Evolutionary conservation across 2,113 vertebrate species (phyloP).

Genomic region (Seriola quinqueradiata): DNA sequence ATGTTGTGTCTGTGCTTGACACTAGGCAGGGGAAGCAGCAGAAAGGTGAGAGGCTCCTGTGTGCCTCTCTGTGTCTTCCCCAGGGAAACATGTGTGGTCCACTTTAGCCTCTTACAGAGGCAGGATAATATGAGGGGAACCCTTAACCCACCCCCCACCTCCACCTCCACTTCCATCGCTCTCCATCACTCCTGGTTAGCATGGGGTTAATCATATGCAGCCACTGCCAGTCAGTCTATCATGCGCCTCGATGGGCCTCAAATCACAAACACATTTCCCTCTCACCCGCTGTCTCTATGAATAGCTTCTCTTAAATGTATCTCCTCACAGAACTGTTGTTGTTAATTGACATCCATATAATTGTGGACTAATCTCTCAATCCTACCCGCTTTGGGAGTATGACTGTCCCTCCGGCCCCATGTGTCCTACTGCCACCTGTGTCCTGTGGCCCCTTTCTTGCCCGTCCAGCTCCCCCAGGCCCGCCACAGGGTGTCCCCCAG

Average conservation of each 20-base stretch:
- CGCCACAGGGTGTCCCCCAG: conserved; percentile 68
- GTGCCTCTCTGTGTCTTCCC: conserved; percentile 66
- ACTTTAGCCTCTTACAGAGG: conserved; percentile 68
- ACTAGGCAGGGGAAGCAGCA: conserved; percentile 52
- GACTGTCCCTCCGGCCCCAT: conserved; percentile 62
- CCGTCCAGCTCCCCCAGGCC: conserved; percentile 64
- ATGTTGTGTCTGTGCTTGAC: conserved; percentile 61
- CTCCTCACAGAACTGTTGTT: conserved; percentile 26
- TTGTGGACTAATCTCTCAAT: conserved; percentile 46
- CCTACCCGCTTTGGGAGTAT: conserved; percentile 36
- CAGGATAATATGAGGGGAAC: conserved; percentile 71
- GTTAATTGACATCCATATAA: conserved; percentile 38
- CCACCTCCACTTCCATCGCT: conserved; percentile 64
- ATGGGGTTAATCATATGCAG: conserved; percentile 78
- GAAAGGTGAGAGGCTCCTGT: conserved; percentile 73
- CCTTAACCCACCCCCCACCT: conserved; percentile 68
- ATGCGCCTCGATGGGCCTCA: conserved; percentile 66
- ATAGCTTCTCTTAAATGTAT: conserved; percentile 12
- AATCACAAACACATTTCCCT: conserved; percentile 74
- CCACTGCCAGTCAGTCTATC: conserved; percentile 67
- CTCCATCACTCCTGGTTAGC: conserved; percentile 68
- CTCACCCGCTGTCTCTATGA: conserved; percentile 31
- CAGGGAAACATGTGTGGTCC: conserved; percentile 73
- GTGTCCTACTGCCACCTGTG: conserved; percentile 77
- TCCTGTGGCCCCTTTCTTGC: conserved; percentile 72